Evolutionary conservation across 1,140 invertebrate species (phyloP).

Genomic region (Pentalonia nigronervosa): DNA sequence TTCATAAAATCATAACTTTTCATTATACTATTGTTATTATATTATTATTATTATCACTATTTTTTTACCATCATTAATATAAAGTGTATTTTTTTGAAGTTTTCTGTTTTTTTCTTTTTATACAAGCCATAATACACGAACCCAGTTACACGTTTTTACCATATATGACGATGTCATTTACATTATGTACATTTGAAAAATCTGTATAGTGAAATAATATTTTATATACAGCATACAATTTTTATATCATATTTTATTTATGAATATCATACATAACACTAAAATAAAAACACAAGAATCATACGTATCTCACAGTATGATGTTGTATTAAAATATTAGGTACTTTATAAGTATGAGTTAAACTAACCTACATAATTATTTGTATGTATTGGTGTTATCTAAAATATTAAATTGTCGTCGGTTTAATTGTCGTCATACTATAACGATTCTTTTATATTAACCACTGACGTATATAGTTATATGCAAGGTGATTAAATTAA

Average conservation of each 20-base stretch:
- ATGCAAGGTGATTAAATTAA: too few species aligned
- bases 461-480: too few species aligned
- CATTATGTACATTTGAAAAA: neutral
- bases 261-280: neutral
- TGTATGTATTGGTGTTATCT: neutral
- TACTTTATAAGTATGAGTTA: neutral
- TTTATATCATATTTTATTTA: neutral
- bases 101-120: neutral
- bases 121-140: neutral
- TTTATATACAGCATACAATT: too few species aligned
- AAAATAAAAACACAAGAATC: too few species aligned
- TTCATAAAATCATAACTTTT: neutral
- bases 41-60: neutral
- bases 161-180: neutral
- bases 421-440: too few species aligned
- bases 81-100: neutral
- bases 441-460: too few species aligned
- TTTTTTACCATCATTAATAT: neutral
- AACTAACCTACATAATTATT: neutral
- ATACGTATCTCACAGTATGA: neutral
- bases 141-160: neutral
- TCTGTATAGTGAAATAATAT: too few species aligned
- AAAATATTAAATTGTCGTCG: too few species aligned
- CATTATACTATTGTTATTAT: neutral
- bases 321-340: neutral